Percentiles rank a stretch among this genome's conserved stretches.
Conservation (phyloP, 2,113 vertebrate genomes). For the Canis aureus region DNA sequence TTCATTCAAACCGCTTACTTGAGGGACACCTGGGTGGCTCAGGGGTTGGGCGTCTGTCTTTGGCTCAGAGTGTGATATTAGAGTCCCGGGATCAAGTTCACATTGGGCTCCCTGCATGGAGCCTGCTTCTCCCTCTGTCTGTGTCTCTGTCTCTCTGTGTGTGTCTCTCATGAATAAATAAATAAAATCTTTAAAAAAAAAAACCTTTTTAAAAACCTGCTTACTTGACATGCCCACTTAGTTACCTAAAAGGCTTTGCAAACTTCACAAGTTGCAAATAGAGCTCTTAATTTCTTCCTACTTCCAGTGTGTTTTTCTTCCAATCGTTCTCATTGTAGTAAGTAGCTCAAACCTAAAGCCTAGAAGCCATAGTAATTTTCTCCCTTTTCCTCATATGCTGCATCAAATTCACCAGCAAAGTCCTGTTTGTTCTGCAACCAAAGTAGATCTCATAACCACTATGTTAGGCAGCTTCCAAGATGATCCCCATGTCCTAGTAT, state of each 20-base stretch:
- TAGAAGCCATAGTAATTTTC: background rate
- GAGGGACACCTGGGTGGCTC: background rate
- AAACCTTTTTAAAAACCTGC: background rate
- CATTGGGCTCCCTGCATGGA: too few species aligned
- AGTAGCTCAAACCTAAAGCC: background rate
- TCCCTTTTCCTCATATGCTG: background rate
- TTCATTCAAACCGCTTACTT: background rate
- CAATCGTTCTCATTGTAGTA: background rate
- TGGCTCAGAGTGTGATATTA: too few species aligned
- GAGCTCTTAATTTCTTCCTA: background rate
- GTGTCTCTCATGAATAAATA: too few species aligned
- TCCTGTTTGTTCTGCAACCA: background rate
- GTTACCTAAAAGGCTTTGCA: background rate
- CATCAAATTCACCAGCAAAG: background rate
- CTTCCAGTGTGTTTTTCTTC: background rate
- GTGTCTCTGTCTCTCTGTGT: too few species aligned
- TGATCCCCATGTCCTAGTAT: background rate
- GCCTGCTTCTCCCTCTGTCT: too few species aligned
- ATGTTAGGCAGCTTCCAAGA: background rate
- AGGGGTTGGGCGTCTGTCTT: too few species aligned
- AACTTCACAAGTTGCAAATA: background rate
- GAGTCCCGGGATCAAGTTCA: too few species aligned
- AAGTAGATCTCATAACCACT: background rate
- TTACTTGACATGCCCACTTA: background rate
- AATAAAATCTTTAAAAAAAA: too few species aligned